Percentiles rank a stretch among this genome's conserved stretches.
Conservation (phyloP, 2,888 invertebrate species). For the Drosophila antonietae region DNA sequence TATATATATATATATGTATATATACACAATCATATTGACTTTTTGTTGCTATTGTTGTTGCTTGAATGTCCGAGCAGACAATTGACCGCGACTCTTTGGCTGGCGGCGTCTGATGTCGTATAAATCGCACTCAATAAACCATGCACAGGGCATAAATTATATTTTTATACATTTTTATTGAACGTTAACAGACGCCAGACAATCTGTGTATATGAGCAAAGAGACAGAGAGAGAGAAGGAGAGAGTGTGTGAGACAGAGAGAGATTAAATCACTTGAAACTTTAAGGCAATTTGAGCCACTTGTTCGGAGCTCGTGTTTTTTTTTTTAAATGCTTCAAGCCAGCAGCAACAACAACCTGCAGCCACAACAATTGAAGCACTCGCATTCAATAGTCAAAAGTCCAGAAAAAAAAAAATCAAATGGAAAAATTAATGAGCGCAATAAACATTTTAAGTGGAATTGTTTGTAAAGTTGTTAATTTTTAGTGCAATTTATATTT, state of each 20-base stretch:
- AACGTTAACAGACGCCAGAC: slow-evolving; percentile 38
- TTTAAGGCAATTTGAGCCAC: slow-evolving; percentile 68
- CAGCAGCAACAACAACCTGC: neutral
- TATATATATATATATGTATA: neutral
- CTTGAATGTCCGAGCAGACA: slow-evolving; percentile 47
- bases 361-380: slow-evolving; percentile 20
- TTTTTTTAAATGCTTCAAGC: slow-evolving; percentile 30
- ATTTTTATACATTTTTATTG: slow-evolving; percentile 61
- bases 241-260: neutral
- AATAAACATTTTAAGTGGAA: slow-evolving; percentile 81
- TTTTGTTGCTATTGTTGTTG: slow-evolving; percentile 23
- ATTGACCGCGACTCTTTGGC: slow-evolving; percentile 41
- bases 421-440: slow-evolving; percentile 75
- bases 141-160: slow-evolving; percentile 73
- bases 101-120: slow-evolving; percentile 67
- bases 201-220: neutral
- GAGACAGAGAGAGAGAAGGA: neutral
- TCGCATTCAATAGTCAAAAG: slow-evolving; percentile 65
- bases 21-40: neutral
- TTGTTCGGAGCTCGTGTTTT: slow-evolving; percentile 27
- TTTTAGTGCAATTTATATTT: slow-evolving; percentile 81
- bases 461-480: slow-evolving; percentile 81
- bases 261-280: slow-evolving; percentile 74
- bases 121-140: slow-evolving; percentile 79
- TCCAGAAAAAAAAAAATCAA: slow-evolving; percentile 17